These are phyloP conservation scores for Lithobates sylvaticus DNA, from an alignment of 2,797 vertebrate genomes.

Conservation along the genomic window DNA sequence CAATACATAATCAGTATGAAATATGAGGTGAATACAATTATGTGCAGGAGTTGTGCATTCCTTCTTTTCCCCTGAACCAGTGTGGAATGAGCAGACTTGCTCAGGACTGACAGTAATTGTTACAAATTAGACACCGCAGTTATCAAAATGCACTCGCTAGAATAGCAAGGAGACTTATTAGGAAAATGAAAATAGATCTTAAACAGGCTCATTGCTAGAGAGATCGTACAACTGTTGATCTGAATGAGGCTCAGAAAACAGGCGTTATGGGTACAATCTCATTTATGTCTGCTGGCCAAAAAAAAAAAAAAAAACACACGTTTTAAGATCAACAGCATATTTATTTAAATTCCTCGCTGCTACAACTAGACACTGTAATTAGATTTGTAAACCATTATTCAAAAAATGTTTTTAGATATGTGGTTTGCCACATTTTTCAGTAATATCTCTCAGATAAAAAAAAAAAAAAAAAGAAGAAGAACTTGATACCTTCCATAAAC, in stretches of 20 bases:
- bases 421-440: not conserved
- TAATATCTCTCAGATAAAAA: not conserved
- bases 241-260: conserved; percentile 53
- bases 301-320: too few relatives aligned
- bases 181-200: conserved; percentile 83
- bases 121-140: conserved; percentile 88
- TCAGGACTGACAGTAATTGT: conserved; percentile 90
- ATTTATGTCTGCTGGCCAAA: not conserved
- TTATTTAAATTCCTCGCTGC: not conserved
- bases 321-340: not conserved
- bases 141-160: conserved; percentile 85
- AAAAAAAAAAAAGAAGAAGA: too few relatives aligned
- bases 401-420: not conserved
- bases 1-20: conserved; percentile 93
- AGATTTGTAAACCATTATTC: not conserved
- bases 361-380: conserved; percentile 7
- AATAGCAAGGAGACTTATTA: conserved; percentile 84
- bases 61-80: conserved; percentile 75
- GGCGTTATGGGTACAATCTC: conserved; percentile 12
- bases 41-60: conserved; percentile 83
- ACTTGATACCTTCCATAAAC: too few relatives aligned
- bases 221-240: conserved; percentile 80
- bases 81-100: conserved; percentile 83
- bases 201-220: conserved; percentile 73
- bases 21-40: conserved; percentile 89